These are phyloP conservation scores for Macquaria australasica DNA, from an alignment of 2,113 vertebrate genomes.

Conservation along the genomic window DNA sequence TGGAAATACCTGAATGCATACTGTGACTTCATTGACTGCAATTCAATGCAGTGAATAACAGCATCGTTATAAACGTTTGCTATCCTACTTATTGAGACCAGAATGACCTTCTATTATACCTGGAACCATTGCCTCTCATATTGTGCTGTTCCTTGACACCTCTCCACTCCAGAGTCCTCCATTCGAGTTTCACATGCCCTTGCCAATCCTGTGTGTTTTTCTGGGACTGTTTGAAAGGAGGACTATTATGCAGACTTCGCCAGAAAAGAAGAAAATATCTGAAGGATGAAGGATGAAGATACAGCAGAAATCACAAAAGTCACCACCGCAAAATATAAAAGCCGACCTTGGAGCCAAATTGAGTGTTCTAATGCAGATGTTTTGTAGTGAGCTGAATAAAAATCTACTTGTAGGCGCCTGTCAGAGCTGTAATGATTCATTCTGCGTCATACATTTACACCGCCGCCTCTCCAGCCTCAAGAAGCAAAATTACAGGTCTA, in stretches of 20 bases:
- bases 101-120: constrained; percentile 26
- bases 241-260: constrained; percentile 8
- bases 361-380: constrained; percentile 17
- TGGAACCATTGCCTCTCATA: constrained; percentile 14
- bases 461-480: background rate
- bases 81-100: constrained; percentile 15
- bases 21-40: background rate
- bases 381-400: constrained; percentile 17
- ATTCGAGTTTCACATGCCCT: constrained; percentile 20
- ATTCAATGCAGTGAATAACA: constrained; percentile 32
- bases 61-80: constrained; percentile 38
- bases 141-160: constrained; percentile 5
- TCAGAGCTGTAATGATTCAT: background rate
- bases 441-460: background rate
- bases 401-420: background rate
- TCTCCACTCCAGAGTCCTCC: constrained; percentile 17
- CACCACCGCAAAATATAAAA: constrained; percentile 19
- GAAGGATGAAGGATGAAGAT: constrained; percentile 37
- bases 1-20: background rate
- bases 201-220: constrained; percentile 21
- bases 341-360: constrained; percentile 43
- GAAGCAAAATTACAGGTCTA: background rate
- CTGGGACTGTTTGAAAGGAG: constrained; percentile 22
- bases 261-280: constrained; percentile 25
- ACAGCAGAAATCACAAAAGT: constrained; percentile 19